phyloP scores from a whole-genome alignment of 2,113 vertebrate genomes.

The Accipiter virgatus region DNA sequence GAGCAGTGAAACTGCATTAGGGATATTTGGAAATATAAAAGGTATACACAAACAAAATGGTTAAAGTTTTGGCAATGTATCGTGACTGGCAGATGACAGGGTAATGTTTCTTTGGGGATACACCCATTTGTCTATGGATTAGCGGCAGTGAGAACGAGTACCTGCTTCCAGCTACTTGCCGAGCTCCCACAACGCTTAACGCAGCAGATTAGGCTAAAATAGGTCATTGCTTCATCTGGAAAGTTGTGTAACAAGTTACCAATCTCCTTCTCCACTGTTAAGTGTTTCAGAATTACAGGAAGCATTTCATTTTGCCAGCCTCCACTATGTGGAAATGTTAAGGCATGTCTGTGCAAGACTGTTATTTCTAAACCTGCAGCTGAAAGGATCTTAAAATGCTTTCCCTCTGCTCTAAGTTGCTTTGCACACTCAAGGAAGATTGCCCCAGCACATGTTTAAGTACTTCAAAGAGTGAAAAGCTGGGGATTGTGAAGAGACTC shows the following conservation, averaged over 20 bases:
- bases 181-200: not conserved
- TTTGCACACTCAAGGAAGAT: not conserved
- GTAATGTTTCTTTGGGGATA: not conserved
- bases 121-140: not conserved
- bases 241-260: slow-evolving; percentile 35
- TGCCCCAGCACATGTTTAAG: not conserved
- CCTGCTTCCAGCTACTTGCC: not conserved
- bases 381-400: not conserved
- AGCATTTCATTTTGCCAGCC: slow-evolving; percentile 24
- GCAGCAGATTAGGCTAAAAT: not conserved
- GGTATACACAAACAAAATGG: not conserved
- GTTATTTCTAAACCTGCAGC: slow-evolving; percentile 34
- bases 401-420: not conserved
- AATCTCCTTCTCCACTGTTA: not conserved
- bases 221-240: slow-evolving; percentile 5
- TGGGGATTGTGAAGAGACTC: not conserved
- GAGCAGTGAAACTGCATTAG: not conserved
- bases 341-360: slow-evolving; percentile 52
- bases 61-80: not conserved
- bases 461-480: not conserved
- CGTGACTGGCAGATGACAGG: not conserved
- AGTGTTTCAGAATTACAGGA: slow-evolving; percentile 34
- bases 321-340: not conserved
- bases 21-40: not conserved
- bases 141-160: not conserved